Conservation (phyloP, 35 echinoderm and acorn worm genomes). For the Lytechinus variegatus region DNA sequence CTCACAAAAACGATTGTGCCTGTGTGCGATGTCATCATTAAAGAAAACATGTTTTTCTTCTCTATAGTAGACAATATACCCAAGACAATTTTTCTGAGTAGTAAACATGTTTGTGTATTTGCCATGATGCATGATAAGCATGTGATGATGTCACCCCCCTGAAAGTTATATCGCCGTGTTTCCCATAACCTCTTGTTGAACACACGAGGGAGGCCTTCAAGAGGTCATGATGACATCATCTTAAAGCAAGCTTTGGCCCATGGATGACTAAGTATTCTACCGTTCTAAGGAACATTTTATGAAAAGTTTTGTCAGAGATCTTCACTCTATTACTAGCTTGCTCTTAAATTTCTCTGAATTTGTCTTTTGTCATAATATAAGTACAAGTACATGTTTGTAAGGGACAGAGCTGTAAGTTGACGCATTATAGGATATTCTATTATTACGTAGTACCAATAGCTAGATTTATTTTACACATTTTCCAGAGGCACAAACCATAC, state of each 20-base stretch:
- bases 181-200: neutral
- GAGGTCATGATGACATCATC: neutral
- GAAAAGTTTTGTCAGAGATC: too few relatives aligned
- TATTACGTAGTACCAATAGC: too few relatives aligned
- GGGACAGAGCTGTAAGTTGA: too few relatives aligned
- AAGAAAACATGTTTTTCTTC: neutral
- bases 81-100: neutral
- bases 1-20: neutral
- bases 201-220: neutral
- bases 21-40: neutral
- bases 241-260: neutral
- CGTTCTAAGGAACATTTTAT: too few relatives aligned
- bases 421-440: too few relatives aligned
- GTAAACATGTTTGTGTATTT: constrained; percentile 4
- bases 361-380: too few relatives aligned
- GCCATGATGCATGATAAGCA: neutral
- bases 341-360: too few relatives aligned
- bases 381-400: too few relatives aligned
- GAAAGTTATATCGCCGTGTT: neutral
- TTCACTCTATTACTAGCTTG: too few relatives aligned
- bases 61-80: neutral
- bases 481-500: too few relatives aligned
- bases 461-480: too few relatives aligned
- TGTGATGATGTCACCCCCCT: neutral
- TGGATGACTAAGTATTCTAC: too few relatives aligned